Base-by-base conservation (phyloP, 2,888 invertebrate species). In the Alloscopus bannaensis region DNA sequence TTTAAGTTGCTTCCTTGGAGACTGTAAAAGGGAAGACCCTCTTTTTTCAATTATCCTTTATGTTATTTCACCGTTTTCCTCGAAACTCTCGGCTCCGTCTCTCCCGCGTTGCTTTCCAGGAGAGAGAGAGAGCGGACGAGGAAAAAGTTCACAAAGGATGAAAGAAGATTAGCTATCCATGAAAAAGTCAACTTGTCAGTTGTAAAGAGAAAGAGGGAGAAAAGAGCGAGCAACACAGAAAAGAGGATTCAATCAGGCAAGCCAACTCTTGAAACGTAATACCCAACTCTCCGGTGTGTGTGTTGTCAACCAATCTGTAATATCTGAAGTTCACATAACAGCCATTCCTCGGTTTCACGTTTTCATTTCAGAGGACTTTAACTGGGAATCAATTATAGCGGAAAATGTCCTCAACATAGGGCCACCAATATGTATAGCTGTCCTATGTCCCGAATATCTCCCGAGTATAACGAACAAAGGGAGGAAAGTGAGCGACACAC, bases 101-200 rank as follows among this genome's bases (percentile, higher is more conserved):
- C n/a, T 45, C 3, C 45, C 3, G 45, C 13, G n/a, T n/a, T n/a
- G n/a, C n/a, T n/a, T n/a, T n/a, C n/a, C n/a, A 45, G 18, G 3
- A 3, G 45, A 16, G 4, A 45, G 4, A 18, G 8, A n/a, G 13
- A 4, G 3, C 13, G 6, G 6, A 8, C 36, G 6, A 6, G 13
- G 13, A 36, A 36, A 8, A 36, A 13, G 36, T 8, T 6, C 36
- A 36, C 6, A 36, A 16, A 45, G n/a, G 45, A 45, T 45, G 45
- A 45, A 45, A 45, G n/a, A 18, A 45, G 45, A 45, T 45, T 45
- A 45, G 45, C 45, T 45, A 45, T 18, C 45, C 45, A 45, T 45
- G 45, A 45, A 45, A 45, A 45, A 45, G 45, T 45, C 45, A 45
- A 45, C 45, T 45, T 45, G 45, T 45, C n/a, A n/a, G n/a, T n/a